Percentiles rank a stretch among this genome's conserved stretches.
These are phyloP conservation scores for Alfaro cultratus DNA, from an alignment of 2,797 vertebrate species.

Conservation along the genomic window DNA sequence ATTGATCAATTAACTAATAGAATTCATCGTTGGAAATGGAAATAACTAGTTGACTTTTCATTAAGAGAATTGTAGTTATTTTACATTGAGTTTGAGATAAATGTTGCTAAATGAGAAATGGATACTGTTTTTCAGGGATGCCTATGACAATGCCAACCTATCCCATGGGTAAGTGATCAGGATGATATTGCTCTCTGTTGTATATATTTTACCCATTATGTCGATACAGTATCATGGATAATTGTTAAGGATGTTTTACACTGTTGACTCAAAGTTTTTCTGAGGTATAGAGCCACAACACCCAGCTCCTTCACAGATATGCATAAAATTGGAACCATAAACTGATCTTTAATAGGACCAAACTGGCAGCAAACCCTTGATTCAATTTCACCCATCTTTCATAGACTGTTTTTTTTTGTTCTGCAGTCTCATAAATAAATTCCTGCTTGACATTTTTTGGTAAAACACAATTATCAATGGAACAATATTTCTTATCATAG, in stretches of 20 bases:
- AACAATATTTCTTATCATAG: background rate
- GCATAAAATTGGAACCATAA: background rate
- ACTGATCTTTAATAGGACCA: background rate
- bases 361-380: background rate
- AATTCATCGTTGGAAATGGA: background rate
- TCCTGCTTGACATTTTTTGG: no score
- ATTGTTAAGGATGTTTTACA: background rate
- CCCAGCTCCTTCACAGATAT: background rate
- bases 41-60: background rate
- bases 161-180: constrained; percentile 74
- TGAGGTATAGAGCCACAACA: background rate
- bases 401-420: background rate
- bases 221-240: background rate
- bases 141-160: constrained; percentile 78
- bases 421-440: background rate
- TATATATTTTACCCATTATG: background rate
- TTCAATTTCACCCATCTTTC: background rate
- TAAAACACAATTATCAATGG: background rate
- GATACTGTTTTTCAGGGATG: constrained; percentile 56
- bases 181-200: no score
- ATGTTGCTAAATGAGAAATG: background rate
- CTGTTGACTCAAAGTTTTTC: background rate
- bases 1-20: background rate
- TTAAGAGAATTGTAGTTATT: background rate
- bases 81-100: background rate